These are phyloP conservation scores for Diplogasteroides magnus DNA, from an alignment of 1,140 invertebrate species.

Conservation along the genomic window DNA sequence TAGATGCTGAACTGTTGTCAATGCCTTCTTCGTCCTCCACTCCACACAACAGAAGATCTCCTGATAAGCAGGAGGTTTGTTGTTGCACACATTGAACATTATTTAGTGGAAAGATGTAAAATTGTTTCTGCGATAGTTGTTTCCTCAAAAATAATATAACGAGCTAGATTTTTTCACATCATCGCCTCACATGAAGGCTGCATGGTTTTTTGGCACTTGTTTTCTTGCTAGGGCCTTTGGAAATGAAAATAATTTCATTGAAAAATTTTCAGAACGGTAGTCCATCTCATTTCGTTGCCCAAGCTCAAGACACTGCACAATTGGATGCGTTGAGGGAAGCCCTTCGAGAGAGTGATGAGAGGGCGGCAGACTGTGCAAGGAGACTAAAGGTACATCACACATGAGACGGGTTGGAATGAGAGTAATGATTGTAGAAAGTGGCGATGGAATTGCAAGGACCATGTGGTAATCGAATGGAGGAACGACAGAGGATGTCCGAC, in stretches of 20 bases:
- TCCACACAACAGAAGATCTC: too few relatives aligned
- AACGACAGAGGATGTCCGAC: neutral
- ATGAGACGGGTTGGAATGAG: neutral
- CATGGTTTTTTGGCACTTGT: neutral
- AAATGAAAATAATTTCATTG: too few relatives aligned
- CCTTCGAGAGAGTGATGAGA: neutral
- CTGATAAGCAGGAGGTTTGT: too few relatives aligned
- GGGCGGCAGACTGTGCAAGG: neutral
- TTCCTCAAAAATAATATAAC: too few relatives aligned
- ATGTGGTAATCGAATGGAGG: neutral
- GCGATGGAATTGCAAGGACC: neutral
- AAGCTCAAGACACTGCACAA: neutral
- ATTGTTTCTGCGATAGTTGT: too few relatives aligned
- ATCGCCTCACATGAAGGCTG: neutral
- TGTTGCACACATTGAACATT: too few relatives aligned
- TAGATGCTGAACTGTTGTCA: too few relatives aligned
- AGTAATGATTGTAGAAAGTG: neutral
- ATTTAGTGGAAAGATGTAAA: too few relatives aligned
- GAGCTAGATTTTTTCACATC: too few relatives aligned
- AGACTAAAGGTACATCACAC: neutral
- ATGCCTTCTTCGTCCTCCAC: too few relatives aligned
- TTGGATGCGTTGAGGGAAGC: neutral
- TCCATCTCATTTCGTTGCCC: neutral
- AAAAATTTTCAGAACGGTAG: neutral
- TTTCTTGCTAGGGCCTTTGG: too few relatives aligned